These are phyloP conservation scores for Hephaestus fuliginosus DNA, from an alignment of 2,797 vertebrate genomes.

Conservation along the genomic window DNA sequence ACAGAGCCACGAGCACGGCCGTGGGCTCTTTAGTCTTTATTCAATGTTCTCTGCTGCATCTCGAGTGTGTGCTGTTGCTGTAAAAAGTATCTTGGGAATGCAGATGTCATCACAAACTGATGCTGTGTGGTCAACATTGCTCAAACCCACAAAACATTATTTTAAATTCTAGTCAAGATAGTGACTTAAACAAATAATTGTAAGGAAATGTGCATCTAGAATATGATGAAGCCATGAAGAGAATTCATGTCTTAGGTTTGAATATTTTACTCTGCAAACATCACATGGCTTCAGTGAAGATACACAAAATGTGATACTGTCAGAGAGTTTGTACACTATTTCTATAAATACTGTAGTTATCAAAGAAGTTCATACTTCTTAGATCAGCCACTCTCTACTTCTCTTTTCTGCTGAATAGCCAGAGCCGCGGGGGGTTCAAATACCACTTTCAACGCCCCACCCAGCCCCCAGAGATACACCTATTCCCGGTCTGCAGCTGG, in stretches of 20 bases:
- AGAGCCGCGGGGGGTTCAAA: slow-evolving; percentile 41
- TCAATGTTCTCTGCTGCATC: not conserved
- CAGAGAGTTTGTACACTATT: not conserved
- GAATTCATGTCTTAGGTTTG: not conserved
- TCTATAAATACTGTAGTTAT: not conserved
- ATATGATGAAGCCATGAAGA: not conserved
- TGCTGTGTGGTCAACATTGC: not conserved
- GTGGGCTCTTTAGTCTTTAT: not conserved
- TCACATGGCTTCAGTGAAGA: not conserved
- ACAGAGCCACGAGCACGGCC: not conserved
- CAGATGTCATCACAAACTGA: not conserved
- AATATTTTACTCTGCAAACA: not conserved
- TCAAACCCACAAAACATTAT: not conserved
- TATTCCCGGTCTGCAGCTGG: slow-evolving; percentile 71
- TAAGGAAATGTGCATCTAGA: not conserved
- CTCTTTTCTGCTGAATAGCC: slow-evolving; percentile 17
- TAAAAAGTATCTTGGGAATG: not conserved
- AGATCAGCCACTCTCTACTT: slow-evolving; percentile 11
- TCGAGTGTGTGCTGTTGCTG: not conserved
- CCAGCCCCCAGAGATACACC: slow-evolving; percentile 34
- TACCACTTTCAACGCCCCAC: slow-evolving; percentile 11
- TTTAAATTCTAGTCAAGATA: not conserved
- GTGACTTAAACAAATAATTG: not conserved
- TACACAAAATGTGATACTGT: not conserved
- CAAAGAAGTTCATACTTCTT: not conserved